Percentiles rank a stretch among this genome's conserved stretches.
These are phyloP conservation scores for Apostichopus japonicus DNA, from an alignment of 35 echinoderm and acorn worm species.

Conservation along the genomic window DNA sequence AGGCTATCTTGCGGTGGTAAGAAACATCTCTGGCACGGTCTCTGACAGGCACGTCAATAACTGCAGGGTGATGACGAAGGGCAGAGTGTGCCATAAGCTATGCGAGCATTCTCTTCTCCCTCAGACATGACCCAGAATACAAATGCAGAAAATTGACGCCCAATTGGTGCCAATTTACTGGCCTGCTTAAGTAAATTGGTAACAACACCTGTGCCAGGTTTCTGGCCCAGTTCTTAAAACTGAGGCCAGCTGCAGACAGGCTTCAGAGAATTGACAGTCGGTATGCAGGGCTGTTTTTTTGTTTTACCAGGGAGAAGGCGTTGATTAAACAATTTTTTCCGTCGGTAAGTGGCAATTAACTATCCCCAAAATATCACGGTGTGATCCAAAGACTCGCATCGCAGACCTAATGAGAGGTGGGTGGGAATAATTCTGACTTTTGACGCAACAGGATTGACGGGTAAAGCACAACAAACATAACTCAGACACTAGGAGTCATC, in stretches of 20 bases:
- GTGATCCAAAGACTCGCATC: background rate
- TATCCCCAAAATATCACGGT: constrained; percentile 7
- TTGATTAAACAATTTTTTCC: constrained; percentile 50
- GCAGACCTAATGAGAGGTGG: constrained; percentile 27
- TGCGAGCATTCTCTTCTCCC: constrained; percentile 1
- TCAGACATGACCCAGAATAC: constrained; percentile 58
- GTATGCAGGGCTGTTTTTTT: constrained; percentile 35
- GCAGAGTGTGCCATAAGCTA: constrained; percentile 45
- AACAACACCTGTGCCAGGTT: constrained; percentile 54
- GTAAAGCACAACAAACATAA: no score
- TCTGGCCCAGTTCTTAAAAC: constrained; percentile 47
- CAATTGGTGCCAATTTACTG: constrained; percentile 60
- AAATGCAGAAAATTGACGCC: constrained; percentile 62
- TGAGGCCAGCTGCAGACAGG: constrained; percentile 54
- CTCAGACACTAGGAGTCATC: no score
- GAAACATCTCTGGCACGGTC: background rate
- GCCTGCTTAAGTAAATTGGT: constrained; percentile 51
- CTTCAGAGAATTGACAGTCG: constrained; percentile 22
- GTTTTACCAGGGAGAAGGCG: constrained; percentile 29
- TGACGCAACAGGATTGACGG: no score
- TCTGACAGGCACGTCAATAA: constrained; percentile 48
- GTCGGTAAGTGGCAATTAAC: constrained; percentile 53
- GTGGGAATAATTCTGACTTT: background rate
- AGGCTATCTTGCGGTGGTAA: background rate
- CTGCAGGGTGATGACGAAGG: constrained; percentile 13